Conservation (phyloP, 2,113 vertebrate species). For the Brachirus orientalis region DNA sequence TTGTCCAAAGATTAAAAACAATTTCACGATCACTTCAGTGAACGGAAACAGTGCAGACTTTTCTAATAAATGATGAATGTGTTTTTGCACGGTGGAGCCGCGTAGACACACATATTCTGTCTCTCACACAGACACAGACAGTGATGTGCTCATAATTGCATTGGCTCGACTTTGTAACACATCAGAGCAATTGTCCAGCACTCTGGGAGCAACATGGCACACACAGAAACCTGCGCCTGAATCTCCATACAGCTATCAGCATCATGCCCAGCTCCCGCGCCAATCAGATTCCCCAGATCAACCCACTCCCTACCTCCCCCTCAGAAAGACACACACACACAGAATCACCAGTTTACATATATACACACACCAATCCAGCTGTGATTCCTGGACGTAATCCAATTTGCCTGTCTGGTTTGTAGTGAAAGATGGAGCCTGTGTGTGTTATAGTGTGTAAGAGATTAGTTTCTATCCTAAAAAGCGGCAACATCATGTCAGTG, state of each 20-base stretch:
- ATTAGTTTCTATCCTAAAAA: slow-evolving; percentile 32
- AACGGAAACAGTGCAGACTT: slow-evolving; percentile 53
- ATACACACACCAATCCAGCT: slow-evolving; percentile 70
- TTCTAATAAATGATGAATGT: slow-evolving; percentile 61
- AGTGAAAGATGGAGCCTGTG: slow-evolving; percentile 26
- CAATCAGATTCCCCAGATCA: slow-evolving; percentile 70
- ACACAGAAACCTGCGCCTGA: slow-evolving; percentile 67
- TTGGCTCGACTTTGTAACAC: slow-evolving; percentile 66
- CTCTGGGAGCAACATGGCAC: slow-evolving; percentile 61
- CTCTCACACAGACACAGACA: not conserved
- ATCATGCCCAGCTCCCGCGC: slow-evolving; percentile 53
- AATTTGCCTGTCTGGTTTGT: slow-evolving; percentile 53
- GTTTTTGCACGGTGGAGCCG: slow-evolving; percentile 64
- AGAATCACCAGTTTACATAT: slow-evolving; percentile 38
- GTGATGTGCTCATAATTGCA: slow-evolving; percentile 27
- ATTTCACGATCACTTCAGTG: slow-evolving; percentile 60
- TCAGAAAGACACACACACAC: slow-evolving; percentile 30
- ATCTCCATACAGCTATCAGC: slow-evolving; percentile 55
- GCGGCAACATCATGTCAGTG: slow-evolving; percentile 21
- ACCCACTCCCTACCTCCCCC: slow-evolving; percentile 33
- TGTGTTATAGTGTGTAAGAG: slow-evolving; percentile 21
- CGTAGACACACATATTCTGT: slow-evolving; percentile 39
- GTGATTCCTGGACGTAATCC: slow-evolving; percentile 72
- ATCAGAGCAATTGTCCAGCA: slow-evolving; percentile 59
- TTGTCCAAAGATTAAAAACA: too few relatives aligned